Evolutionary conservation across 2,113 vertebrate genomes (phyloP).

Genomic region (Oncorhynchus keta): DNA sequence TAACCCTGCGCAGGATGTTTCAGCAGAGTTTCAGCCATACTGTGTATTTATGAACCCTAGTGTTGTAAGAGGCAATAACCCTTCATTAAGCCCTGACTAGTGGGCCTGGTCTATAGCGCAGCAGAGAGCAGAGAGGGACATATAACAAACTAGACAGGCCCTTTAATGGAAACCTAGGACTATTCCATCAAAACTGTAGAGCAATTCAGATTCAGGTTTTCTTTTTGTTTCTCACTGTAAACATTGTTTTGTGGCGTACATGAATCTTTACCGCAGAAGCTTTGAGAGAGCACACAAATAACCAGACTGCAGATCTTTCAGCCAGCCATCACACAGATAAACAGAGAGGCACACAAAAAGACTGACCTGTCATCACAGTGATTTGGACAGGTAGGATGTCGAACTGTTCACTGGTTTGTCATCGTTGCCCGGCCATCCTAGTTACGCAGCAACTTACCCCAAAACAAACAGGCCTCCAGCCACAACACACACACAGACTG

Average conservation of each 20-base stretch:
- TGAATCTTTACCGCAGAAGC: neutral
- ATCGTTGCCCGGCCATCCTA: conserved; percentile 27
- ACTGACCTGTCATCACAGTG: conserved; percentile 43
- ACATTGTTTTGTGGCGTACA: too few species aligned
- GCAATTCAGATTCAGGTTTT: too few species aligned
- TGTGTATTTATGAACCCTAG: conserved; percentile 41
- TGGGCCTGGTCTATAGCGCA: neutral
- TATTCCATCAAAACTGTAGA: too few species aligned
- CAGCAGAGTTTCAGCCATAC: conserved; percentile 44
- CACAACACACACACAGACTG: conserved; percentile 63
- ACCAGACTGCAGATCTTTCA: too few species aligned
- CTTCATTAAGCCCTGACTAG: neutral
- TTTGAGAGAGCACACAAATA: neutral
- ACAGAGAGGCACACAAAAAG: neutral
- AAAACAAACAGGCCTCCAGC: conserved; percentile 57
- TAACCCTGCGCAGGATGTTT: conserved; percentile 29
- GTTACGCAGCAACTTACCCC: conserved; percentile 47
- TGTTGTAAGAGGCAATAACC: conserved; percentile 29
- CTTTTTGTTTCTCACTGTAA: too few species aligned
- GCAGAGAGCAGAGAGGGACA: neutral
- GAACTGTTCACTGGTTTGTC: conserved; percentile 28
- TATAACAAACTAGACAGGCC: too few species aligned
- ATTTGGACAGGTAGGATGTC: conserved; percentile 45
- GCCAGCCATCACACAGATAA: neutral
- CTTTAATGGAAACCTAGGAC: too few species aligned